These are phyloP conservation scores for Triops longicaudatus DNA, from an alignment of 1,140 invertebrate species.

Conservation along the genomic window DNA sequence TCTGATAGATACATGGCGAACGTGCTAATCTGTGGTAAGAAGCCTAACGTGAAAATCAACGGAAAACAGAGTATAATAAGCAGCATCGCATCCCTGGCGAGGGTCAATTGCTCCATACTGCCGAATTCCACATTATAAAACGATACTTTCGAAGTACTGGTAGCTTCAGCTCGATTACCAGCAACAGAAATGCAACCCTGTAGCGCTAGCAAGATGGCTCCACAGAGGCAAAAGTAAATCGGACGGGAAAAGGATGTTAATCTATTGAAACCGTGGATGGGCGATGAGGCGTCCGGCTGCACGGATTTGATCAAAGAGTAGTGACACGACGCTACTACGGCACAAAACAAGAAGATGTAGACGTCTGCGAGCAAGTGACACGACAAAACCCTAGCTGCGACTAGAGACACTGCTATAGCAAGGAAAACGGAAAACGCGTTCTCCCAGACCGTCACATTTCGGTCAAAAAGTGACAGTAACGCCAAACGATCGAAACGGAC, in stretches of 20 bases:
- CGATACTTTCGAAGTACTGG: constrained; percentile 42
- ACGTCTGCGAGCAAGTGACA: constrained; percentile 83
- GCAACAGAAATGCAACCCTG: constrained; percentile 45
- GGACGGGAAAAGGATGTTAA: constrained; percentile 86
- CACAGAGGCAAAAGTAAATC: constrained; percentile 88
- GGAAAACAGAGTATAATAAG: constrained; percentile 84
- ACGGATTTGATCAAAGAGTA: constrained; percentile 97
- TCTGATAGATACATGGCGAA: constrained; percentile 91
- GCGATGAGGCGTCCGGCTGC: constrained; percentile 95
- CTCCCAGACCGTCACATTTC: constrained; percentile 77
- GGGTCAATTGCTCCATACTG: constrained; percentile 54
- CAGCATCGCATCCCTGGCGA: constrained; percentile 61
- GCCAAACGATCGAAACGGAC: constrained; percentile 84
- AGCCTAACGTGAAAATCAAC: constrained; percentile 81
- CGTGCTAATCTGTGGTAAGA: constrained; percentile 95
- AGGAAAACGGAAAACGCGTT: constrained; percentile 74
- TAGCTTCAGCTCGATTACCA: constrained; percentile 20
- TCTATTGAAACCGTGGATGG: constrained; percentile 95
- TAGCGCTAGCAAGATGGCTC: constrained; percentile 60
- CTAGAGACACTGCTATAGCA: constrained; percentile 71
- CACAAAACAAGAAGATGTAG: constrained; percentile 88
- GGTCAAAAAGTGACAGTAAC: constrained; percentile 83
- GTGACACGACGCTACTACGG: constrained; percentile 92
- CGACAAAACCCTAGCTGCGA: constrained; percentile 76
- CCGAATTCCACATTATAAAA: constrained; percentile 70